phyloP scores from a whole-genome alignment of 2,113 vertebrate species.

The Nothoprocta pentlandii region DNA sequence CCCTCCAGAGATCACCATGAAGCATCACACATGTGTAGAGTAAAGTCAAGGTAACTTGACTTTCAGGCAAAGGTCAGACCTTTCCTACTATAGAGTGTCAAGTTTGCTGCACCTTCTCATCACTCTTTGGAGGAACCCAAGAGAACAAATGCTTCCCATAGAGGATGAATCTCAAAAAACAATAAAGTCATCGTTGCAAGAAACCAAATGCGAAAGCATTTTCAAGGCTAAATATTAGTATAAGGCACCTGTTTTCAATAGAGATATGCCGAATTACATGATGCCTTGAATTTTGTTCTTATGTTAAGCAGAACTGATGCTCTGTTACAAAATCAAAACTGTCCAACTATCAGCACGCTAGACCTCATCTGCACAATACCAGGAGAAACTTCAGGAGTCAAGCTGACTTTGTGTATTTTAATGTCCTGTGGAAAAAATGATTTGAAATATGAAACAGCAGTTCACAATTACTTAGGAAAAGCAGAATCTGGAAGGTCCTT shows the following conservation, averaged over 20 bases:
- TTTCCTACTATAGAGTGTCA: neutral
- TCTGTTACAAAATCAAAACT: neutral
- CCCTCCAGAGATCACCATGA: neutral
- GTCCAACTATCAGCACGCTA: neutral
- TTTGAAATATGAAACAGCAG: neutral
- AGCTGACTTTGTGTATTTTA: conserved; percentile 1
- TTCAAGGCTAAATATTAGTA: neutral
- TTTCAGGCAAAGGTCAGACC: neutral
- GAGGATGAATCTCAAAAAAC: neutral
- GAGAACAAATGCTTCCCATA: neutral
- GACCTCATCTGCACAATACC: neutral
- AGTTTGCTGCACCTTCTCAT: neutral
- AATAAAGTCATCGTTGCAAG: neutral
- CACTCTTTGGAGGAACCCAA: neutral
- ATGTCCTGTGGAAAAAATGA: neutral
- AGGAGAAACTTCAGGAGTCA: neutral
- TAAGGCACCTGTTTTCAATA: neutral
- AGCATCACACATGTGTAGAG: neutral
- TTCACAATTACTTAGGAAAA: neutral
- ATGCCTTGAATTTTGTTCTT: neutral
- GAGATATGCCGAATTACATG: neutral
- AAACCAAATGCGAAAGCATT: neutral
- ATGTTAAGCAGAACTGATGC: neutral
- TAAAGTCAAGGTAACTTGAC: neutral
- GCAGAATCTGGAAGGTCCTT: neutral